These are phyloP conservation scores for Heliornis fulica DNA, from an alignment of 2,113 vertebrate species.

Conservation along the genomic window DNA sequence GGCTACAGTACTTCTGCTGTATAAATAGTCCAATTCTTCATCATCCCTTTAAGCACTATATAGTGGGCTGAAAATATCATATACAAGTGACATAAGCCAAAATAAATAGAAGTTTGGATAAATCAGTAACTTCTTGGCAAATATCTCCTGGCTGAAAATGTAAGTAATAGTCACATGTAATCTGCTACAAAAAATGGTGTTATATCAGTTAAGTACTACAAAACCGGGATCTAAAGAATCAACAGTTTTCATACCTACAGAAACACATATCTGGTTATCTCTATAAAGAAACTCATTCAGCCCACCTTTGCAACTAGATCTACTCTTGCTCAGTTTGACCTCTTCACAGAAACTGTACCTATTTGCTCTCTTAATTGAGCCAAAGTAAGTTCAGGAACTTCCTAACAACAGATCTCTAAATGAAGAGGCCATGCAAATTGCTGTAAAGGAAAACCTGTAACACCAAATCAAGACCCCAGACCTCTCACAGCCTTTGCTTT, in stretches of 20 bases:
- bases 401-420: neutral
- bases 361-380: neutral
- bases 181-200: neutral
- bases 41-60: neutral
- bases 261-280: neutral
- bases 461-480: neutral
- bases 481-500: neutral
- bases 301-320: neutral
- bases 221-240: neutral
- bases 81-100: rapidly evolving
- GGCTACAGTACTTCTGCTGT: neutral
- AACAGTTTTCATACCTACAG: neutral
- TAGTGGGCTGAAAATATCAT: neutral
- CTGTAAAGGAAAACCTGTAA: neutral
- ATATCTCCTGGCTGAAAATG: neutral
- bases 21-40: neutral
- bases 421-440: neutral
- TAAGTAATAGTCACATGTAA: rapidly evolving
- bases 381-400: neutral
- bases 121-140: neutral
- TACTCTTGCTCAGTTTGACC: neutral
- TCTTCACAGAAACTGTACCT: rapidly evolving
- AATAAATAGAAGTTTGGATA: neutral
- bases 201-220: neutral
- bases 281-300: neutral